Conservation (phyloP, 2,888 invertebrate species). For the Amphiduros pacificus region DNA sequence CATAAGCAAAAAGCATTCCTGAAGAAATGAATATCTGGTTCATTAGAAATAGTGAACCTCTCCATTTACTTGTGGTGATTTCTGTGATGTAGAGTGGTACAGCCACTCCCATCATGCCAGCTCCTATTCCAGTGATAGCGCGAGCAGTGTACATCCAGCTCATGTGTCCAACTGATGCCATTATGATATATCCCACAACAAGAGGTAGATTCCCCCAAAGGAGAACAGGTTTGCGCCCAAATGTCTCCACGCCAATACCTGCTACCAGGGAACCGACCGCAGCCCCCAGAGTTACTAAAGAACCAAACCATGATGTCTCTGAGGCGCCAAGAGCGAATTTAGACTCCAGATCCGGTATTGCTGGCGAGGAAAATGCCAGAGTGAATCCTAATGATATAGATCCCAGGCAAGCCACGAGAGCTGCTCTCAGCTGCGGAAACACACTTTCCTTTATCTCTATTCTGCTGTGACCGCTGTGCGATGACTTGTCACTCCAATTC, state of each 20-base stretch:
- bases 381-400: background rate
- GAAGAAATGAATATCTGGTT: background rate
- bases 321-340: background rate
- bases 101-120: slow-evolving; percentile 1
- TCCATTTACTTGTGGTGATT: background rate
- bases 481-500: too few relatives aligned
- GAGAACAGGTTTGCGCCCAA: background rate
- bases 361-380: background rate
- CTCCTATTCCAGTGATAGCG: background rate
- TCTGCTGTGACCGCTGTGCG: too few relatives aligned
- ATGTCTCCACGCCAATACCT: background rate
- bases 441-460: too few relatives aligned
- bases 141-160: background rate
- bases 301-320: background rate
- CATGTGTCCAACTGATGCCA: background rate
- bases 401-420: background rate
- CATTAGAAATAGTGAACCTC: slow-evolving; percentile 2
- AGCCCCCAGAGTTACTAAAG: background rate
- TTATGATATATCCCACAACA: background rate
- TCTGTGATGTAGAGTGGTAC: slow-evolving; percentile 12
- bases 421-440: background rate
- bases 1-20: slow-evolving; percentile 3
- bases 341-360: background rate
- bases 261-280: background rate
- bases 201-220: background rate